These are phyloP conservation scores for Thymallus thymallus DNA, from an alignment of 2,113 vertebrate species.

Conservation along the genomic window DNA sequence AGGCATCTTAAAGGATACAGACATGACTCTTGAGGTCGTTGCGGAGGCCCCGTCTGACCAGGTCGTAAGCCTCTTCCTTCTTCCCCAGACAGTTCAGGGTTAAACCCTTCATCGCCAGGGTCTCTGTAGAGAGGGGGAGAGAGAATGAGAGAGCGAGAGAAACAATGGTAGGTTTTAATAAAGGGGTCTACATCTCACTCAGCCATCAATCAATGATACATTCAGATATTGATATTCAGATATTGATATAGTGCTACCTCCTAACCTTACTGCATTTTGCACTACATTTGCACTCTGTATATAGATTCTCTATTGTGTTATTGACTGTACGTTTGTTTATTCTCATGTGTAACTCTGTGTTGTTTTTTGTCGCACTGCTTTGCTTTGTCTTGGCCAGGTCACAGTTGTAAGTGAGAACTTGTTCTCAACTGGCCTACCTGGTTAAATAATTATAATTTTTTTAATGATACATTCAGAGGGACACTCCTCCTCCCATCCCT, in stretches of 20 bases:
- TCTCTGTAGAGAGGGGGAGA: conserved; percentile 76
- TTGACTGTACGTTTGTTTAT: too few relatives aligned
- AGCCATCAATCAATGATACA: neutral
- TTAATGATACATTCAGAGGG: neutral
- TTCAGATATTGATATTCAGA: too few relatives aligned
- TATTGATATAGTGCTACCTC: too few relatives aligned
- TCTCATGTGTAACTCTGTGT: too few relatives aligned
- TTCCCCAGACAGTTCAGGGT: conserved; percentile 97
- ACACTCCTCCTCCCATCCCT: neutral
- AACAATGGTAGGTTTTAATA: neutral
- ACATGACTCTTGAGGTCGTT: conserved; percentile 98
- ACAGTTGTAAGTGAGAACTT: too few relatives aligned
- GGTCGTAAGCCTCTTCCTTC: conserved; percentile 96
- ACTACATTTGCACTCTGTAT: too few relatives aligned
- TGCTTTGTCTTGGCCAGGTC: too few relatives aligned
- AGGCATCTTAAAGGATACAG: conserved; percentile 85
- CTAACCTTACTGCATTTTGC: too few relatives aligned
- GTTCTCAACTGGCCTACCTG: too few relatives aligned
- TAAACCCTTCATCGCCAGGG: conserved; percentile 96
- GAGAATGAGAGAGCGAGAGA: neutral
- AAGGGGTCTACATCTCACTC: neutral
- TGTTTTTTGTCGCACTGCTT: too few relatives aligned
- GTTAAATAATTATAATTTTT: too few relatives aligned
- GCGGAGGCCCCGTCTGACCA: conserved; percentile 92
- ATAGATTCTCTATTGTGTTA: too few relatives aligned